These are phyloP conservation scores for Phaethon lepturus DNA, from an alignment of 2,113 vertebrate genomes.

Conservation along the genomic window DNA sequence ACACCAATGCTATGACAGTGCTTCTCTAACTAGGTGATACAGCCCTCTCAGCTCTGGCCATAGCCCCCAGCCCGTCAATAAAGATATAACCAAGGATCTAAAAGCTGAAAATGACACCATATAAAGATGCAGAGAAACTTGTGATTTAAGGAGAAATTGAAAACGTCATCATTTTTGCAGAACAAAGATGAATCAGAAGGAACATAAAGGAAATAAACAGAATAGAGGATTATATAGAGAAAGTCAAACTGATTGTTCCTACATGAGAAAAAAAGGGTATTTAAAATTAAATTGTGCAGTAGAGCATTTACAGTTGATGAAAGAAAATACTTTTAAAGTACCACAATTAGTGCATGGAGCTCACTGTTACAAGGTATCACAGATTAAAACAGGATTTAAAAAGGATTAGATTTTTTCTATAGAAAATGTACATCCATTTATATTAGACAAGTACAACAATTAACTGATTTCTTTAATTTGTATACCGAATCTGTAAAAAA, in stretches of 20 bases:
- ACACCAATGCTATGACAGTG: neutral
- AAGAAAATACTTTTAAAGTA: neutral
- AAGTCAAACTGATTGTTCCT: neutral
- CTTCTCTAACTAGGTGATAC: neutral
- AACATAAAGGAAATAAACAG: neutral
- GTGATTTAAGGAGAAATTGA: neutral
- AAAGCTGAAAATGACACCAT: neutral
- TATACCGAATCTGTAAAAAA: neutral
- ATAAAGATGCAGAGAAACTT: neutral
- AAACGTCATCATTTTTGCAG: neutral
- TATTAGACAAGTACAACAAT: neutral
- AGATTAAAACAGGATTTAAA: neutral
- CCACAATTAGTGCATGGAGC: neutral
- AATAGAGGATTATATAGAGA: neutral
- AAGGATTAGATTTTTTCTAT: neutral
- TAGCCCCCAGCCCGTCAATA: neutral
- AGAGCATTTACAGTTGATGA: neutral
- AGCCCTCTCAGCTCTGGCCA: neutral
- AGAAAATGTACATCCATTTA: neutral
- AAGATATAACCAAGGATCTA: neutral
- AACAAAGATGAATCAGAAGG: neutral
- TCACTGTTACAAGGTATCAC: neutral
- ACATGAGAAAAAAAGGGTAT: neutral
- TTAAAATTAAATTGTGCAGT: neutral
- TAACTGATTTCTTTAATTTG: neutral